These are phyloP conservation scores for Eupithecia pulchellata DNA, from an alignment of 2,888 invertebrate species.

Conservation along the genomic window DNA sequence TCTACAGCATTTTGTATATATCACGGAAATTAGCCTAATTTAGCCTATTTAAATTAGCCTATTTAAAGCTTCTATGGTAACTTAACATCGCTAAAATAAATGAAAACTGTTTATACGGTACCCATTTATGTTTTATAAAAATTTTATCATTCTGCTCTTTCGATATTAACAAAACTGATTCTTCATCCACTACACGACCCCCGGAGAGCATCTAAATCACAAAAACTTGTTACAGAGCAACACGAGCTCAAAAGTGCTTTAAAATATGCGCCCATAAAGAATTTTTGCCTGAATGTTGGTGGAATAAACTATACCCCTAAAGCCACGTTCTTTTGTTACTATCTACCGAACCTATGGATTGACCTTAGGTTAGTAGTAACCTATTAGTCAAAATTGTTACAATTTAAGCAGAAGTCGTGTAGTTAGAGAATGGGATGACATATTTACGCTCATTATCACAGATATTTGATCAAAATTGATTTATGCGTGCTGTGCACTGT, in stretches of 20 bases:
- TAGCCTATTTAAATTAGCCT: neutral
- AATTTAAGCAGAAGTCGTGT: neutral
- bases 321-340: conserved; percentile 1
- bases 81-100: neutral
- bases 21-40: too few species aligned
- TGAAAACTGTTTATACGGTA: neutral
- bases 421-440: neutral
- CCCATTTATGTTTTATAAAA: neutral
- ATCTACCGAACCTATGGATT: neutral
- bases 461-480: neutral
- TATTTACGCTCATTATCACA: neutral
- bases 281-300: conserved; percentile 6
- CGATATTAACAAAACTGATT: conserved; percentile 11
- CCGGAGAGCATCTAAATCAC: conserved; percentile 29
- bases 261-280: conserved; percentile 22
- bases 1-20: neutral
- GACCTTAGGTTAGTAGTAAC: too few species aligned
- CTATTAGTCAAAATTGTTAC: neutral
- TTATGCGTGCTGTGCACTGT: neutral
- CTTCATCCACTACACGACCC: conserved; percentile 11
- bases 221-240: conserved; percentile 32
- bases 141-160: neutral
- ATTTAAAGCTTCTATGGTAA: too few species aligned
- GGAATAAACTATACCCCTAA: conserved; percentile 7
- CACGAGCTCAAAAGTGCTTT: conserved; percentile 26